phyloP scores from a whole-genome alignment of 2,888 invertebrate species.

The Acrobeloides nanus region DNA sequence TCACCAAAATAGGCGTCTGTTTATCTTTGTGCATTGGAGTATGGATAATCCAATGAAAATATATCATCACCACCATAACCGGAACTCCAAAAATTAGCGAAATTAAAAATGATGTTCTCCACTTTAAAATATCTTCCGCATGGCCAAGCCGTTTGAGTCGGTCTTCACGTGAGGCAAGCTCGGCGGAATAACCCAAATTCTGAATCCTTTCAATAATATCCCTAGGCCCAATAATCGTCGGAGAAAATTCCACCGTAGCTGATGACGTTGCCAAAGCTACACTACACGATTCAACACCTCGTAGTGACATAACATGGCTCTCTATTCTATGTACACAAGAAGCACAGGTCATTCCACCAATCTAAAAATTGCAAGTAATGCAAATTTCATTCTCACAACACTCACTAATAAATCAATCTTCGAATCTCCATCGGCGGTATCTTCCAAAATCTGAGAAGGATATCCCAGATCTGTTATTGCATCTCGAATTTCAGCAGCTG shows the following conservation, averaged over 20 bases:
- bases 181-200: constrained; percentile 75
- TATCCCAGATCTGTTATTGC: constrained; percentile 63
- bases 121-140: constrained; percentile 78
- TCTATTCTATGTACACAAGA: constrained; percentile 93
- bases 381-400: constrained; percentile 1
- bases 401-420: constrained; percentile 38
- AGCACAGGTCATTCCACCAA: constrained; percentile 86
- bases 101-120: constrained; percentile 85
- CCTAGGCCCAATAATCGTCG: constrained; percentile 75
- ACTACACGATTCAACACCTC: constrained; percentile 69
- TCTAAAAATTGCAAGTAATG: constrained; percentile 59
- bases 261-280: constrained; percentile 80
- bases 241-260: constrained; percentile 72
- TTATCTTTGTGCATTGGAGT: constrained; percentile 48
- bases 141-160: constrained; percentile 53
- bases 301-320: constrained; percentile 64
- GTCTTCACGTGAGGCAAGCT: constrained; percentile 60
- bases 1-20: constrained; percentile 62
- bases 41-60: constrained; percentile 62
- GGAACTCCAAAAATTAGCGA: constrained; percentile 88
- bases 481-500: constrained; percentile 72
- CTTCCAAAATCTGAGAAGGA: constrained; percentile 26
- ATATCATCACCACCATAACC: constrained; percentile 88
- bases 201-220: constrained; percentile 77
- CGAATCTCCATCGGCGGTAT: constrained; percentile 27